Evolutionary conservation across 2,888 invertebrate species (phyloP).

Genomic region (Escarpia spicata): DNA sequence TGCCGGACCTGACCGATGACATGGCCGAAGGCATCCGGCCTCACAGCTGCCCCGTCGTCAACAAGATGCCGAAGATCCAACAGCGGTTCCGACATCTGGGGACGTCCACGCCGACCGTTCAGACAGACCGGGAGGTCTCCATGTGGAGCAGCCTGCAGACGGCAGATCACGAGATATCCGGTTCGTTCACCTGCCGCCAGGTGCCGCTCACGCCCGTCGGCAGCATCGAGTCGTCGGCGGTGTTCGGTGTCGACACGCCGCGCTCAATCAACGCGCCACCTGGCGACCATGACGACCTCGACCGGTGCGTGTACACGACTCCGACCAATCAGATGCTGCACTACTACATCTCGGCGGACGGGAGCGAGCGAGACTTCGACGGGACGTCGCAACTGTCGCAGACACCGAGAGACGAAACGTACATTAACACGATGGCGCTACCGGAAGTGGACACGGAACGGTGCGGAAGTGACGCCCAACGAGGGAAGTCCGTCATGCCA

Average conservation of each 20-base stretch:
- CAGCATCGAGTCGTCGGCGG: conserved; percentile 16
- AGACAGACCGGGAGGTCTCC: background rate
- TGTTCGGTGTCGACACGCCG: background rate
- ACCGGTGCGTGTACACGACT: background rate
- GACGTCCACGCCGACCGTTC: background rate
- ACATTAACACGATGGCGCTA: background rate
- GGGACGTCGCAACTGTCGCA: background rate
- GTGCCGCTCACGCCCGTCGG: conserved; percentile 3
- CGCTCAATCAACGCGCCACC: background rate
- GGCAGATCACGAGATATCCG: background rate
- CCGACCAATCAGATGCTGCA: conserved; percentile 6
- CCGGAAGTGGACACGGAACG: background rate
- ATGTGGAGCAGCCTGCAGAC: conserved; percentile 1
- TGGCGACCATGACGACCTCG: background rate
- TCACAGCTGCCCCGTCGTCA: background rate
- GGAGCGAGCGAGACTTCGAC: background rate
- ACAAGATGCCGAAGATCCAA: background rate
- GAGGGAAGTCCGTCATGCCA: background rate
- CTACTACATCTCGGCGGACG: background rate
- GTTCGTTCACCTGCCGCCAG: conserved; percentile 5
- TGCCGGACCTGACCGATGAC: background rate
- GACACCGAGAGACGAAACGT: background rate
- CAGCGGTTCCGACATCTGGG: background rate
- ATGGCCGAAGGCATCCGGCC: background rate
- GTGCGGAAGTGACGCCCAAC: background rate